Evolutionary conservation across 1,140 invertebrate genomes (phyloP), one percentile per base, ranked within the genome.

Genomic region (Chrysomallon squamiferum): DNA sequence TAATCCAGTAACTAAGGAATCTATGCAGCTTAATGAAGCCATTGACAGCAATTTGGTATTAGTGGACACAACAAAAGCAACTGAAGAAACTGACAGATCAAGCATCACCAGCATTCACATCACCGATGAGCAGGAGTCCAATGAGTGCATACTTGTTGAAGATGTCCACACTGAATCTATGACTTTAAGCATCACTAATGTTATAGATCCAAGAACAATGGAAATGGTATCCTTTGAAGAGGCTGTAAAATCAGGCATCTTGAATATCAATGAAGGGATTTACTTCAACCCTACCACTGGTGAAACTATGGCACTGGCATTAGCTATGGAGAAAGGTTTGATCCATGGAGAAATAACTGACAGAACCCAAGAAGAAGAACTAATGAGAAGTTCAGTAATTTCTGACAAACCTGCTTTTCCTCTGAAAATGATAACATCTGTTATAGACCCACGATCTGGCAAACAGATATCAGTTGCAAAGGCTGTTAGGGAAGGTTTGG

Each of bases 1-100:
- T 61, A 93, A 97, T 88, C 93, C 94, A 4, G 87, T 92, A 22
- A 96, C 92, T n/a, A 90, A 90, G 15, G 89, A 95, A 78, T 82
- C 86, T 11, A 88, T 88, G 63, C 74, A 85, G 5, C 76, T 86
- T 2, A 77, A 77, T 73, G 81, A 84, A 58, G 85, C 85, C 11
- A 80, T 86, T 52, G 81, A 84, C 43, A 75, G 5, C 45, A 75
- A 78, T 60, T 71, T 84, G 11, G 73, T 79, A 1, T 69, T 83
- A 56, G 75, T 78, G 29, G 72, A 78, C 57, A 71, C 73, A 52
- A 72, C 77, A 33, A 77, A 76, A 35, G 63, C 68, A 30, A 68
- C 67, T 25, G 71, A 73, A 50, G 58, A 59, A 2, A 47, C 67
- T 3, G 67, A 72, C 13, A 68, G 49, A 38, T 72, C 72, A 32